phyloP scores from a whole-genome alignment of 2,888 invertebrate species.

The Apamea crenata region DNA sequence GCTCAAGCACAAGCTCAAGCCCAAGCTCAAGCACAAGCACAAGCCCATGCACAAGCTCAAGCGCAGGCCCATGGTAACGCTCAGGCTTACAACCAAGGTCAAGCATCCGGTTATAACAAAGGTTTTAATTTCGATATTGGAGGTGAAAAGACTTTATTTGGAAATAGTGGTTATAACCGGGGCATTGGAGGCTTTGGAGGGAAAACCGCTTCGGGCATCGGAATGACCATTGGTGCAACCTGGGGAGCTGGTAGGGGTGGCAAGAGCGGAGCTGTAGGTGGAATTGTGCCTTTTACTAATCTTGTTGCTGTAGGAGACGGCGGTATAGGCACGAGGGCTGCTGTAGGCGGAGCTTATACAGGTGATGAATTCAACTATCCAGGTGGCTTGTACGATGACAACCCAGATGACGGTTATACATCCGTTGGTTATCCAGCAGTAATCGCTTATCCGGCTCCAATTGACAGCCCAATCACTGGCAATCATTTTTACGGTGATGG shows the following conservation, averaged over 20 bases:
- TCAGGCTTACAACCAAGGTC: background rate
- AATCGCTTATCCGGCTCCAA: background rate
- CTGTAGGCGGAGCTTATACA: background rate
- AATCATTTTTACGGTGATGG: background rate
- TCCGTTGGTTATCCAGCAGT: constrained; percentile 11
- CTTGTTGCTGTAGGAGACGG: background rate
- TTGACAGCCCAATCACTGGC: too few relatives aligned
- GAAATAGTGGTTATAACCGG: background rate
- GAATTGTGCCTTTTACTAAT: too few relatives aligned
- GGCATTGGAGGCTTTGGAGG: background rate
- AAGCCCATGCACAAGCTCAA: background rate
- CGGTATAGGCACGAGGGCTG: background rate
- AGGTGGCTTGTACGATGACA: constrained; percentile 12
- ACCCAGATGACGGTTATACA: background rate
- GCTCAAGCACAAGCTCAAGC: background rate
- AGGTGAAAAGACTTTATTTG: background rate
- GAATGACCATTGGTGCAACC: background rate
- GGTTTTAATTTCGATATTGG: background rate
- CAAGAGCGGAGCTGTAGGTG: background rate
- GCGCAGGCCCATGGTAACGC: background rate
- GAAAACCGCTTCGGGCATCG: background rate
- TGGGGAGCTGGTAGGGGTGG: background rate
- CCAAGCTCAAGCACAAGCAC: background rate
- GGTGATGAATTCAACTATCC: constrained; percentile 1
- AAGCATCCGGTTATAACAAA: background rate